phyloP scores from a whole-genome alignment of 92 coral and sea anemone species.

The Isaurus tuberculatus region DNA sequence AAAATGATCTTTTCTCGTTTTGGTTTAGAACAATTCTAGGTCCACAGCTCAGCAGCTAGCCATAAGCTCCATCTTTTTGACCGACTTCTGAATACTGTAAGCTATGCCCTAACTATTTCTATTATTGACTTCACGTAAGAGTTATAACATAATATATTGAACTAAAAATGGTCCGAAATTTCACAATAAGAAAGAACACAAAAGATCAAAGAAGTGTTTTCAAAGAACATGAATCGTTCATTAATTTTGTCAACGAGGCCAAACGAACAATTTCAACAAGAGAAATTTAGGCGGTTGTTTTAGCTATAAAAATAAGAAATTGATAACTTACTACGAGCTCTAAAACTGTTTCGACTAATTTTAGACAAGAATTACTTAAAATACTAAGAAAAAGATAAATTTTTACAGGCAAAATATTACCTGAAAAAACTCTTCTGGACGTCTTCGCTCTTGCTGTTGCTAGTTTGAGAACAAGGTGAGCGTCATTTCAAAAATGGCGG shows the following conservation, averaged over 20 bases:
- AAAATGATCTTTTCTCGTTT: no score
- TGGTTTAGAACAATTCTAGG: no score
- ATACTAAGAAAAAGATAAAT: not conserved
- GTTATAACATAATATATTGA: not conserved
- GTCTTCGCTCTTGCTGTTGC: slow-evolving; percentile 23
- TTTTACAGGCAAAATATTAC: not conserved
- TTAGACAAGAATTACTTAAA: not conserved
- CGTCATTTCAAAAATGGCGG: slow-evolving; percentile 83
- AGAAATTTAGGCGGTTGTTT: not conserved
- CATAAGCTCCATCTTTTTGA: no score
- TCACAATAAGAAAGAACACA: no score
- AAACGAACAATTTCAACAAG: slow-evolving; percentile 23
- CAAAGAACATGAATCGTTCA: slow-evolving; percentile 20
- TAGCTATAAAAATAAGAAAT: not conserved
- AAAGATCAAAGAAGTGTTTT: not conserved
- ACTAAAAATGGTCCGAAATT: not conserved
- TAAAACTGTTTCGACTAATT: not conserved
- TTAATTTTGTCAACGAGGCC: slow-evolving; percentile 2
- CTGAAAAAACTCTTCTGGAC: not conserved
- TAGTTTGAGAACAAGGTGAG: not conserved
- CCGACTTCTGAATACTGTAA: not conserved
- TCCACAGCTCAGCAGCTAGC: no score
- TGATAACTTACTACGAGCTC: not conserved
- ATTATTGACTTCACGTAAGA: not conserved
- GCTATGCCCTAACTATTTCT: not conserved